Conservation (phyloP, 2,888 invertebrate species). For the Lithophane semibrunnea region DNA sequence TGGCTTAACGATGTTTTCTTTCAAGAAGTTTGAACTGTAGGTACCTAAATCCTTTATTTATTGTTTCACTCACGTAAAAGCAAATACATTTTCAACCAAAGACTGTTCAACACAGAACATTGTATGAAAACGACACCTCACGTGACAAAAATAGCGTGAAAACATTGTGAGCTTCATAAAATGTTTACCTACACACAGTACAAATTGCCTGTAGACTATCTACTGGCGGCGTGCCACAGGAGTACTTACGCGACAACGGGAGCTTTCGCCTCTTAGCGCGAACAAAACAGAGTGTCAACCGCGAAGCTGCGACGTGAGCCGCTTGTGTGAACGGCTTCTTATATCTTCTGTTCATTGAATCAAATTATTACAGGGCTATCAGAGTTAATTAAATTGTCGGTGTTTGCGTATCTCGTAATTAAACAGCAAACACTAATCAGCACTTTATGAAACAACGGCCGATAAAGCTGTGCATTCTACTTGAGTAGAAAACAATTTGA, state of each 20-base stretch:
- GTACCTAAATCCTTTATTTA: neutral
- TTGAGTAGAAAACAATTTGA: conserved; percentile 13
- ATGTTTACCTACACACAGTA: conserved; percentile 52
- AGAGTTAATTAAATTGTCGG: conserved; percentile 45
- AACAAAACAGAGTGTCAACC: conserved; percentile 58
- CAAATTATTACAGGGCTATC: conserved; percentile 34
- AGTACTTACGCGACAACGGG: conserved; percentile 34
- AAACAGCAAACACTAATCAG: conserved; percentile 33
- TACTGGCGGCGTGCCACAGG: conserved; percentile 59
- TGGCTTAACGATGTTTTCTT: neutral
- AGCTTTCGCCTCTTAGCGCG: conserved; percentile 54
- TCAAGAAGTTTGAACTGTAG: neutral
- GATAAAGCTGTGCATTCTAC: neutral
- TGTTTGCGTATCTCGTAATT: conserved; percentile 47
- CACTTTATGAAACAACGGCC: conserved; percentile 27
- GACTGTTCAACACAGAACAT: neutral
- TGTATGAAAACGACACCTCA: conserved; percentile 44
- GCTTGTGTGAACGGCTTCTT: conserved; percentile 40
- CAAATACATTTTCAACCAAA: conserved; percentile 15
- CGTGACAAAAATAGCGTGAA: conserved; percentile 39
- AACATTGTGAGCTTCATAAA: conserved; percentile 48
- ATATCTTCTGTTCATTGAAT: conserved; percentile 32
- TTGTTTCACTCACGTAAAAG: conserved; percentile 1
- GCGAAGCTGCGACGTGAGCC: conserved; percentile 38
- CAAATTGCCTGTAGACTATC: conserved; percentile 57